These are phyloP conservation scores for Mormyrus proboscirostris DNA, from an alignment of 2,797 vertebrate genomes.

Conservation along the genomic window DNA sequence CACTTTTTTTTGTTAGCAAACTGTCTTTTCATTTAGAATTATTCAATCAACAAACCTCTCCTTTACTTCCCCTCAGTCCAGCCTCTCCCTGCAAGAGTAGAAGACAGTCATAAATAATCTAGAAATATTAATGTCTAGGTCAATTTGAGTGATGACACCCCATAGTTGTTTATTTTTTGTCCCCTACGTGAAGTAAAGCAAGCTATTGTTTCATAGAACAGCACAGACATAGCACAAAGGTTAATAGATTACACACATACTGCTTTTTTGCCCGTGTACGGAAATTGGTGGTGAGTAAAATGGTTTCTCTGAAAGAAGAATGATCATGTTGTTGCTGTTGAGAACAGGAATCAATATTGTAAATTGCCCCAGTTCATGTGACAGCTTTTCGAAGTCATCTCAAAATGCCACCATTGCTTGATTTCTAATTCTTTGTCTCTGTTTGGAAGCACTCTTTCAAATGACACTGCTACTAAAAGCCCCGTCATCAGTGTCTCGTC, in stretches of 20 bases:
- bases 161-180: slow-evolving; percentile 15
- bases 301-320: neutral
- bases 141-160: slow-evolving; percentile 17
- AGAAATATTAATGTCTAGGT: slow-evolving; percentile 41
- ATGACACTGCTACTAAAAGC: neutral
- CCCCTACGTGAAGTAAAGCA: neutral
- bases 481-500: slow-evolving; percentile 44
- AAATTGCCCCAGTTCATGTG: slow-evolving; percentile 10
- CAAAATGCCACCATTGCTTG: neutral
- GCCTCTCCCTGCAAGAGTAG: slow-evolving; percentile 58
- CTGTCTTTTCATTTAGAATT: neutral
- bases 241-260: slow-evolving; percentile 1
- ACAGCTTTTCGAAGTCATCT: neutral
- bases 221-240: neutral
- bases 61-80: slow-evolving; percentile 65
- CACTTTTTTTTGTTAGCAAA: neutral
- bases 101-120: slow-evolving; percentile 30
- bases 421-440: neutral
- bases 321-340: neutral
- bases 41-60: slow-evolving; percentile 69
- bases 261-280: neutral
- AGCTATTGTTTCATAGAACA: neutral
- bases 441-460: neutral
- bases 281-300: neutral
- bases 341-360: slow-evolving; percentile 14